Evolutionary conservation across 1,140 invertebrate genomes (phyloP).

Genomic region (Odontomachus brunneus): DNA sequence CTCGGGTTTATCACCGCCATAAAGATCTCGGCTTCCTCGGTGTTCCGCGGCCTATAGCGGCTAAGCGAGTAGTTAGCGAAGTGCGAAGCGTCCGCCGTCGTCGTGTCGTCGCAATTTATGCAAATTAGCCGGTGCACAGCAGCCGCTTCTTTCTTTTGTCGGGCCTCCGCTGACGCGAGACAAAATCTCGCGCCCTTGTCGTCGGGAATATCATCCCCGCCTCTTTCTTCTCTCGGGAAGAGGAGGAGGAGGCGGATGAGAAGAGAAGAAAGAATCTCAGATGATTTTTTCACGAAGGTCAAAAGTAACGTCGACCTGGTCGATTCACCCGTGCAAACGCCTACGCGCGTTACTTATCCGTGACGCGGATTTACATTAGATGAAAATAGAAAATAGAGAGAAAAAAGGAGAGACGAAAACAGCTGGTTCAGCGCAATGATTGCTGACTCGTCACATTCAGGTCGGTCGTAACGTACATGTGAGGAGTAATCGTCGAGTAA

Average conservation of each 20-base stretch:
- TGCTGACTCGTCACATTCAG: slow-evolving; percentile 13
- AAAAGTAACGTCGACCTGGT: not conserved
- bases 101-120: slow-evolving; percentile 72
- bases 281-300: not conserved
- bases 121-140: slow-evolving; percentile 71
- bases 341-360: too few species aligned
- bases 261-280: not conserved
- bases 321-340: too few species aligned
- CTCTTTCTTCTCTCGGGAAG: not conserved
- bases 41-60: slow-evolving; percentile 40
- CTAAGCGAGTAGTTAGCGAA: slow-evolving; percentile 65
- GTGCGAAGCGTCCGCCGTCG: slow-evolving; percentile 52
- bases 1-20: slow-evolving; percentile 77
- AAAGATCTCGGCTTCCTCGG: slow-evolving; percentile 75
- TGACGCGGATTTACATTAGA: too few species aligned
- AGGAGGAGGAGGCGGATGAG: not conserved
- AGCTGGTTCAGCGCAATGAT: not conserved
- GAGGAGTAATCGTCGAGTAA: slow-evolving; percentile 40
- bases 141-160: slow-evolving; percentile 5
- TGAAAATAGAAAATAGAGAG: too few species aligned
- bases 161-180: not conserved
- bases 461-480: slow-evolving; percentile 9
- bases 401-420: too few species aligned
- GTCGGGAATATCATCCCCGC: not conserved
- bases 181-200: slow-evolving; percentile 2